Percentiles rank a stretch among this genome's conserved stretches.
These are phyloP conservation scores for Scartelaos histophorus DNA, from an alignment of 2,113 vertebrate genomes.

Conservation along the genomic window DNA sequence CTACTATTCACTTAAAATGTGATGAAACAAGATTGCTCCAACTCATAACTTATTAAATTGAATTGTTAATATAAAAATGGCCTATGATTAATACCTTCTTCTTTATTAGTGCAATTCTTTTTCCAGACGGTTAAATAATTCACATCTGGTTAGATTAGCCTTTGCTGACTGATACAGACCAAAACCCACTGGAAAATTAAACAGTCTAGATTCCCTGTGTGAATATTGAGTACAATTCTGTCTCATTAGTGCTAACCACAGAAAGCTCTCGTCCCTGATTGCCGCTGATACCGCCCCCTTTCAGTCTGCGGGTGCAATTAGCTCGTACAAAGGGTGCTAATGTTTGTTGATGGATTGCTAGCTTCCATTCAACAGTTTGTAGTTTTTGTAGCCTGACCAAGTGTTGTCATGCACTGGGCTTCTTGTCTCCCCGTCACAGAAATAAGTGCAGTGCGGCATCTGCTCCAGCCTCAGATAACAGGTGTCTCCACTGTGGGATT, in stretches of 20 bases:
- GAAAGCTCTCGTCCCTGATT: slow-evolving; percentile 38
- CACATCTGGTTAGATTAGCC: not conserved
- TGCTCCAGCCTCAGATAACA: slow-evolving; percentile 63
- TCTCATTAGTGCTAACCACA: slow-evolving; percentile 24
- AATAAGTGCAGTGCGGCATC: slow-evolving; percentile 51
- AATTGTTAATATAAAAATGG: slow-evolving; percentile 1
- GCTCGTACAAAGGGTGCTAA: slow-evolving; percentile 34
- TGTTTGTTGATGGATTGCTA: slow-evolving; percentile 47
- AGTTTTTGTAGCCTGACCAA: slow-evolving; percentile 46
- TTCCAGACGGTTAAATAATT: slow-evolving; percentile 10
- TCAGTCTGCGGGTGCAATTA: slow-evolving; percentile 23
- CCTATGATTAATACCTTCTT: not conserved
- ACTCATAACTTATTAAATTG: slow-evolving; percentile 1
- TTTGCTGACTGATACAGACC: slow-evolving; percentile 7
- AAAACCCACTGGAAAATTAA: slow-evolving; percentile 15
- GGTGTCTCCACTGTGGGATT: slow-evolving; percentile 54
- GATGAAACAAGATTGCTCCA: slow-evolving; percentile 1
- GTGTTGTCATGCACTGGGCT: slow-evolving; percentile 46
- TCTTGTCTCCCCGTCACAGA: slow-evolving; percentile 47
- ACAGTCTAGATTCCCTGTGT: slow-evolving; percentile 12
- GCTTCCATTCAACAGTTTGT: slow-evolving; percentile 46
- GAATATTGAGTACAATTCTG: slow-evolving; percentile 14
- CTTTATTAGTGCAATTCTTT: slow-evolving; percentile 6
- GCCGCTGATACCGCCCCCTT: slow-evolving; percentile 15
- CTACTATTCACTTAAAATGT: not conserved